phyloP scores from a whole-genome alignment of 1,140 invertebrate genomes.

The Chrysomallon squamiferum region DNA sequence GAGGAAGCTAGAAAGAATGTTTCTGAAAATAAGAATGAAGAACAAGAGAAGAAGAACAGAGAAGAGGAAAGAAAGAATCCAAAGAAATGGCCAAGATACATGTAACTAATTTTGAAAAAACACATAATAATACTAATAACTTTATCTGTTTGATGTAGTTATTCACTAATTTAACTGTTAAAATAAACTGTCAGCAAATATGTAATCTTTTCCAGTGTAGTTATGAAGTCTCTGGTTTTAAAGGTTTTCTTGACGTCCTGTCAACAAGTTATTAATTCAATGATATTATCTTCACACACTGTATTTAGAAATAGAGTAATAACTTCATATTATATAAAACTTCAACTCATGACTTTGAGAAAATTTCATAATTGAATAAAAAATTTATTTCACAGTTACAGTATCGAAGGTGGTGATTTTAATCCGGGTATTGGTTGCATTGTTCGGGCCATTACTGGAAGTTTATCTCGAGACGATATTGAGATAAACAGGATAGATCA shows the following conservation, averaged over 20 bases:
- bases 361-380: too few species aligned
- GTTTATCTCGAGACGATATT: conserved; percentile 38
- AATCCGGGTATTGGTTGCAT: conserved; percentile 42
- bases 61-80: conserved; percentile 36
- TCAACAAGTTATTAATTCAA: too few species aligned
- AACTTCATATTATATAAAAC: too few species aligned
- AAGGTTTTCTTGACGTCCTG: too few species aligned
- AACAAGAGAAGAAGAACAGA: conserved; percentile 25
- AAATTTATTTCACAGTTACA: too few species aligned
- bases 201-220: background rate
- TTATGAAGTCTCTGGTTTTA: background rate
- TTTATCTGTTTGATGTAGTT: background rate
- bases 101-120: conserved; percentile 22
- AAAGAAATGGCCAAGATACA: conserved; percentile 43
- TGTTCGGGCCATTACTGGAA: conserved; percentile 36
- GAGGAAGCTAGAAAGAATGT: conserved; percentile 28
- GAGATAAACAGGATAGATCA: conserved; percentile 36
- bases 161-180: background rate
- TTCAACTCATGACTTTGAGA: too few species aligned
- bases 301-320: too few species aligned
- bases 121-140: background rate
- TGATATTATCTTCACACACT: too few species aligned
- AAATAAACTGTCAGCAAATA: background rate
- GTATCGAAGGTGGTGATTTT: conserved; percentile 35
- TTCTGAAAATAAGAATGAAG: conserved; percentile 19